phyloP scores from a whole-genome alignment of 2,888 invertebrate genomes.

The Melanostoma mellinum region DNA sequence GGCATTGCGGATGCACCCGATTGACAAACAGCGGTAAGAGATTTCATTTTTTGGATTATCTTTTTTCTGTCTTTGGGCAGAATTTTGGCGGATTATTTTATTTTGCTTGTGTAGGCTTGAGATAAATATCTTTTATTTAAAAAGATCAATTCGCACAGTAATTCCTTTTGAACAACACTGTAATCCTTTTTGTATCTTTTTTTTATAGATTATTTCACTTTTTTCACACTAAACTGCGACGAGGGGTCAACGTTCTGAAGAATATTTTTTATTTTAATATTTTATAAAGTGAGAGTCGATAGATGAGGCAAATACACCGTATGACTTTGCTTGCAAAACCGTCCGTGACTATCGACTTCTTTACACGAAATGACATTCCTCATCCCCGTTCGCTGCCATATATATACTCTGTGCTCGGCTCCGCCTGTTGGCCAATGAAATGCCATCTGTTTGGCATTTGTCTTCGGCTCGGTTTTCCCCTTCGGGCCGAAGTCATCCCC shows the following conservation, averaged over 20 bases:
- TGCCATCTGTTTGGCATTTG: constrained; percentile 70
- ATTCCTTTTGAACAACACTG: constrained; percentile 44
- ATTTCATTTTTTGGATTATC: constrained; percentile 86
- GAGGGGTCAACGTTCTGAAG: constrained; percentile 55
- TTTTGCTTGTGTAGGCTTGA: not conserved
- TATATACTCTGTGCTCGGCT: constrained; percentile 77
- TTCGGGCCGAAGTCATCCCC: constrained; percentile 69
- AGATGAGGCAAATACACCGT: constrained; percentile 28
- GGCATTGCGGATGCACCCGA: constrained; percentile 86
- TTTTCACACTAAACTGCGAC: constrained; percentile 48
- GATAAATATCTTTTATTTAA: not conserved
- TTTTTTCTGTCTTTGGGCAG: constrained; percentile 81
- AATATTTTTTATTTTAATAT: constrained; percentile 36
- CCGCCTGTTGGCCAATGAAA: constrained; percentile 76
- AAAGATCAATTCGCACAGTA: too few relatives aligned
- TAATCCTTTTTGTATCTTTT: constrained; percentile 58
- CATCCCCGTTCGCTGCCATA: constrained; percentile 77
- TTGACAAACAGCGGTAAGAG: constrained; percentile 89
- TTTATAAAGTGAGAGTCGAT: constrained; percentile 43
- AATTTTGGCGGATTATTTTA: constrained; percentile 80
- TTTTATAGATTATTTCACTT: constrained; percentile 22
- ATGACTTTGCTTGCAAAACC: constrained; percentile 46
- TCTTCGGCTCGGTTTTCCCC: constrained; percentile 68
- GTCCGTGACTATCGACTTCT: constrained; percentile 74
- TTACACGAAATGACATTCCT: constrained; percentile 77